These are phyloP conservation scores for Poeciliopsis infans DNA, from an alignment of 2,797 vertebrate species.

Conservation along the genomic window DNA sequence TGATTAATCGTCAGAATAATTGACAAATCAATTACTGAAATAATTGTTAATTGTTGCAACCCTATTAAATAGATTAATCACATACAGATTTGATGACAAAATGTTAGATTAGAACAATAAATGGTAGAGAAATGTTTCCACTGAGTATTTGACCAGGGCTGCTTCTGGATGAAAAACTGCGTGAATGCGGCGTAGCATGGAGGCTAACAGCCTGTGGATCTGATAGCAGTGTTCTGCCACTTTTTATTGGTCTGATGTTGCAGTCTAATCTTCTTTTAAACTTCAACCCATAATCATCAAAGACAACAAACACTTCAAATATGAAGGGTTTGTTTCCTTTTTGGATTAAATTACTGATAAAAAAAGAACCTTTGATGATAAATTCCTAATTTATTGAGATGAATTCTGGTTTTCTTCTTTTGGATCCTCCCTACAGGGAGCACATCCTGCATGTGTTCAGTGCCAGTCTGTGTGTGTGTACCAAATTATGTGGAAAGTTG, in stretches of 20 bases:
- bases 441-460: background rate
- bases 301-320: background rate
- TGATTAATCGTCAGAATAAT: no score
- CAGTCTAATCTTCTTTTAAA: background rate
- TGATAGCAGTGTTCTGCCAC: background rate
- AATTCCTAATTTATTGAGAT: background rate
- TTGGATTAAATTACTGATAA: background rate
- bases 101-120: background rate
- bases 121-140: background rate
- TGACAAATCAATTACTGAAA: no score
- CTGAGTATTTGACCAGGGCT: background rate
- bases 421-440: background rate
- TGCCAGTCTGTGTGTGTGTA: background rate
- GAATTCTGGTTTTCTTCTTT: background rate
- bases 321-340: background rate
- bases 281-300: background rate
- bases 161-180: background rate
- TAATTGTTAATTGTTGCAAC: no score
- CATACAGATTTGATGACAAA: background rate
- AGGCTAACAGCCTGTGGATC: background rate
- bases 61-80: background rate
- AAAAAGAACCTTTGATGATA: background rate
- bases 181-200: no score
- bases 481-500: background rate
- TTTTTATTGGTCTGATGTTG: background rate